A percentile compares a stretch with the other conserved stretches of the same genome.
Conservation (phyloP, 2,797 vertebrate species). For the Chelonia mydas region DNA sequence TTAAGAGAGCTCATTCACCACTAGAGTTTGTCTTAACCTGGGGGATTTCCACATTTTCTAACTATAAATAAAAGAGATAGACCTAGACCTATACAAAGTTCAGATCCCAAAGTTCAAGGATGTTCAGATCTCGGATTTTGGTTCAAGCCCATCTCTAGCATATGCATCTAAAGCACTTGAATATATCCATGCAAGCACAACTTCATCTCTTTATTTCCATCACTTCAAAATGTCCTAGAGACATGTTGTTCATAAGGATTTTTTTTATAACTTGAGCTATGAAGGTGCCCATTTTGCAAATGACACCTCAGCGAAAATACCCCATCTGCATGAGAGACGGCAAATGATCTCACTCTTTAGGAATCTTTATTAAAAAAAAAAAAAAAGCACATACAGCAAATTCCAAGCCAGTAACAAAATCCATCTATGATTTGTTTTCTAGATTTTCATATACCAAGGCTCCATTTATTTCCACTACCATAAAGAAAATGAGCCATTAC, state of each 20-base stretch:
- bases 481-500: slow-evolving; percentile 74
- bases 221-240: not conserved
- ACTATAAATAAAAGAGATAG: slow-evolving; percentile 9
- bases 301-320: slow-evolving; percentile 53
- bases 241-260: slow-evolving; percentile 6
- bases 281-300: slow-evolving; percentile 60
- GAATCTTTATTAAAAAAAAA: slow-evolving; percentile 11
- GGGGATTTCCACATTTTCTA: not conserved
- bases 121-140: not conserved
- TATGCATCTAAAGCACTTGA: not conserved
- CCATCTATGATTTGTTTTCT: slow-evolving; percentile 79
- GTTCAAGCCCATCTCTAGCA: not conserved
- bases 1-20: slow-evolving; percentile 11
- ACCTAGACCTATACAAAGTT: not conserved
- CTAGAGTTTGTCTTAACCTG: not conserved
- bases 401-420: slow-evolving; percentile 75
- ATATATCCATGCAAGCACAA: accelerated
- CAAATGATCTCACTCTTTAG: slow-evolving; percentile 67
- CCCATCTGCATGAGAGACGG: slow-evolving; percentile 19
- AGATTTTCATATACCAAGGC: slow-evolving; percentile 63
- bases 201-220: not conserved
- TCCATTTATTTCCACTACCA: slow-evolving; percentile 71
- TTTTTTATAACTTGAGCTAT: slow-evolving; percentile 2
- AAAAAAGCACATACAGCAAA: slow-evolving; percentile 70
- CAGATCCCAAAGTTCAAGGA: not conserved